These are phyloP conservation scores for Dendroctonus valens DNA, from an alignment of 1,140 invertebrate species.

Conservation along the genomic window DNA sequence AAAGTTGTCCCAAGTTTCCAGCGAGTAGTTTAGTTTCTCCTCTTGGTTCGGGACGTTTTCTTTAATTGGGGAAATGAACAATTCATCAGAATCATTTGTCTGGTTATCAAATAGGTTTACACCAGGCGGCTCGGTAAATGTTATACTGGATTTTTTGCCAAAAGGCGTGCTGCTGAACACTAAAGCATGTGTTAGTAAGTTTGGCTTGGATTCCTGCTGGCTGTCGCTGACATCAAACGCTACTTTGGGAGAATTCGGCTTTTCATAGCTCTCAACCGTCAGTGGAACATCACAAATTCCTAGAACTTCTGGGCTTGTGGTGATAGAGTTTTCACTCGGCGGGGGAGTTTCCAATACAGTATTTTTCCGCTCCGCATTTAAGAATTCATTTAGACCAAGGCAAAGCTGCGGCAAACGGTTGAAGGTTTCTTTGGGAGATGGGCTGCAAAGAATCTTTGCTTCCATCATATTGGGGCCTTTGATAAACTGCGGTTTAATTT, in stretches of 20 bases:
- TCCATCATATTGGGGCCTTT: constrained; percentile 14
- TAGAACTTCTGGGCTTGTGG: too few species aligned
- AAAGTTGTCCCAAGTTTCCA: constrained; percentile 52
- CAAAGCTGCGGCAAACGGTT: too few species aligned
- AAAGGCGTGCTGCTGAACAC: constrained; percentile 41
- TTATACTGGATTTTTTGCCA: constrained; percentile 40
- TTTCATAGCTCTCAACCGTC: too few species aligned
- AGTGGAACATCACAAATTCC: too few species aligned
- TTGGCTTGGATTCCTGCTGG: constrained; percentile 42
- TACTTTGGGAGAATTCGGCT: constrained; percentile 17
- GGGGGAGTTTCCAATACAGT: too few species aligned
- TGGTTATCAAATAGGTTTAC: constrained; percentile 47
- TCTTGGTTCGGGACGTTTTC: constrained; percentile 6
- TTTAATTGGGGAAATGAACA: too few species aligned
- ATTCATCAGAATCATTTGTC: neutral
- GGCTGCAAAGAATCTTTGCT: too few species aligned
- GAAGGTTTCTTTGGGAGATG: too few species aligned
- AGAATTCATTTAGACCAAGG: too few species aligned
- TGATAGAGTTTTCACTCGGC: too few species aligned
- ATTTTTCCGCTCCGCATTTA: too few species aligned
- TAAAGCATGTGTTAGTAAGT: constrained; percentile 38
- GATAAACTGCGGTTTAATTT: constrained; percentile 17
- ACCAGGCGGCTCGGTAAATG: constrained; percentile 11
- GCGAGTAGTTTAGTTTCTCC: constrained; percentile 45
- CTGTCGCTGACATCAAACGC: constrained; percentile 41